A percentile compares a stretch with the other conserved stretches of the same genome.
Conservation (phyloP, 2,797 vertebrate genomes). For the Alca torda region DNA sequence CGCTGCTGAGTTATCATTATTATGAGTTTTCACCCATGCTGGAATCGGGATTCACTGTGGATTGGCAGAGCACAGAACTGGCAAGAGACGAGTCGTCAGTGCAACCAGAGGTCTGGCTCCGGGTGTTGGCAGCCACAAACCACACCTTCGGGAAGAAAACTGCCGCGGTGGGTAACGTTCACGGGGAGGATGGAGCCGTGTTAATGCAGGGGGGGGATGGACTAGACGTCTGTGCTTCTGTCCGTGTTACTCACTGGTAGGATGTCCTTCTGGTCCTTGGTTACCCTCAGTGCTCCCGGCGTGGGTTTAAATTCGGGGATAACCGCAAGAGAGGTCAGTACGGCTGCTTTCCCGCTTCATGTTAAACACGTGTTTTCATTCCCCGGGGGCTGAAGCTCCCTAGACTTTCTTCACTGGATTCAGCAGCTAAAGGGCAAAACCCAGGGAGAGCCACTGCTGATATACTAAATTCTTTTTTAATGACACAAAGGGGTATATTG, state of each 20-base stretch:
- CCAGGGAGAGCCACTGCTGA: neutral
- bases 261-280: neutral
- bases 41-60: neutral
- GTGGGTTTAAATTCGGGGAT: neutral
- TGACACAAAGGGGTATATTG: neutral
- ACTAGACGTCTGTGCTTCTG: neutral
- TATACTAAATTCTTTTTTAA: neutral
- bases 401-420: neutral
- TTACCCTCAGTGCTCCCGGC: accelerated
- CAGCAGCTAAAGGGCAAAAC: neutral
- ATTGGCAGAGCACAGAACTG: accelerated
- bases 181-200: neutral
- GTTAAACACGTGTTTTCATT: accelerated
- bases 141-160: neutral
- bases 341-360: neutral
- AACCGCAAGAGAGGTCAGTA: neutral
- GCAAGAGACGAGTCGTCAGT: neutral
- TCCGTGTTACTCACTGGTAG: accelerated
- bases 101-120: neutral
- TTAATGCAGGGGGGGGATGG: neutral
- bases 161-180: no score
- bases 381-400: neutral
- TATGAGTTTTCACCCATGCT: neutral
- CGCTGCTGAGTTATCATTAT: neutral
- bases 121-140: neutral